phyloP scores from a whole-genome alignment of 1,140 invertebrate species.

The Papilio glaucus region DNA sequence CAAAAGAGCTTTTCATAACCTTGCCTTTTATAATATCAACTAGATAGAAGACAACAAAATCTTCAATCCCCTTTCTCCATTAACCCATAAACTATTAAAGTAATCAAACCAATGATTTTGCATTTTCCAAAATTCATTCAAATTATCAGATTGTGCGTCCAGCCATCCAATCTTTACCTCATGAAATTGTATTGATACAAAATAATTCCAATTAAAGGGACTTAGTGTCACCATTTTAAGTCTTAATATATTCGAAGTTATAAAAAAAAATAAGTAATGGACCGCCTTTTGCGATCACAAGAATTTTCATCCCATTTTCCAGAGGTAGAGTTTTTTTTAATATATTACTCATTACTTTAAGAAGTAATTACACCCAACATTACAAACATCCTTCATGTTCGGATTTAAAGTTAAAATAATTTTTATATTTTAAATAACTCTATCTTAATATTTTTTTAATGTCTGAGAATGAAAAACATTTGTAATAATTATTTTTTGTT shows the following conservation, averaged over 20 bases:
- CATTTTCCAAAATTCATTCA: no score
- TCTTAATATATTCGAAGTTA: neutral
- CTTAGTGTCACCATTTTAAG: neutral
- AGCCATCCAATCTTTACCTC: no score
- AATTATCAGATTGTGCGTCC: no score
- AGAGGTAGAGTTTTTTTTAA: slow-evolving; percentile 12
- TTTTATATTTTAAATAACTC: no score
- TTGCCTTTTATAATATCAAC: no score
- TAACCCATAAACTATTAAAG: no score
- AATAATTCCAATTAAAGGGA: neutral
- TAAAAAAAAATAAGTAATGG: slow-evolving; percentile 21
- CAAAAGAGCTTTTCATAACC: no score
- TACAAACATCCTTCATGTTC: neutral
- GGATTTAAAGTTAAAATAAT: neutral
- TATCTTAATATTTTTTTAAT: no score
- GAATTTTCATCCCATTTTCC: neutral
- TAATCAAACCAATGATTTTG: no score
- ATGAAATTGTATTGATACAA: neutral
- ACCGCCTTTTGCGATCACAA: slow-evolving; percentile 1
- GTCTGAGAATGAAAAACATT: neutral
- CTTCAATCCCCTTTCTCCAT: no score
- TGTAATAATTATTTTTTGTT: neutral
- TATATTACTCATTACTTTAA: neutral
- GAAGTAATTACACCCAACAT: neutral
- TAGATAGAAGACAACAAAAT: no score